A percentile compares a stretch with the other conserved stretches of the same genome.
Conservation (phyloP, 2,113 vertebrate species). For the Python bivittatus region DNA sequence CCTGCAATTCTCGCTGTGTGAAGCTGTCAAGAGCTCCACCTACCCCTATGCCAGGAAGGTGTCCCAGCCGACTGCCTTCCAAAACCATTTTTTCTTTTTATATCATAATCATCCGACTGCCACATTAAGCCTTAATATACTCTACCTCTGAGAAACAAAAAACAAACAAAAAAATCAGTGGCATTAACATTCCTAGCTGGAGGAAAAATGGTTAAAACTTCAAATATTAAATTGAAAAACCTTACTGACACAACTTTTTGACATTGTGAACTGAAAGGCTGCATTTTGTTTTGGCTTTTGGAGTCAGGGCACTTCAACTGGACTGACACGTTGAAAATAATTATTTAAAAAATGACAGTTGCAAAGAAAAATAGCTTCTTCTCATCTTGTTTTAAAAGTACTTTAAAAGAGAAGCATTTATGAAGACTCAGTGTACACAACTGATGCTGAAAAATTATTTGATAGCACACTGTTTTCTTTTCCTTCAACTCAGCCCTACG, state of each 20-base stretch:
- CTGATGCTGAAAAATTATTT: background rate
- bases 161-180: background rate
- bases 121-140: background rate
- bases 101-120: background rate
- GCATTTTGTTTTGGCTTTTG: constrained; percentile 3
- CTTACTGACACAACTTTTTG: background rate
- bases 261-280: background rate
- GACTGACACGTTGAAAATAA: background rate
- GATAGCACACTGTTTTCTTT: background rate
- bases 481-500: background rate
- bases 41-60: background rate
- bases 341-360: background rate
- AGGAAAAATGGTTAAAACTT: background rate
- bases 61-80: background rate
- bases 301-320: background rate
- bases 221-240: background rate
- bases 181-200: background rate
- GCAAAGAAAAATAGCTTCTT: background rate
- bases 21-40: background rate
- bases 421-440: background rate
- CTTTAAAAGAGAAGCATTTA: background rate
- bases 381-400: constrained; percentile 1
- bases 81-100: background rate
- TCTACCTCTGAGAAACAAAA: background rate
- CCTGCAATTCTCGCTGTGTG: background rate